phyloP scores from a whole-genome alignment of 1,140 invertebrate genomes.

The Physella acuta region DNA sequence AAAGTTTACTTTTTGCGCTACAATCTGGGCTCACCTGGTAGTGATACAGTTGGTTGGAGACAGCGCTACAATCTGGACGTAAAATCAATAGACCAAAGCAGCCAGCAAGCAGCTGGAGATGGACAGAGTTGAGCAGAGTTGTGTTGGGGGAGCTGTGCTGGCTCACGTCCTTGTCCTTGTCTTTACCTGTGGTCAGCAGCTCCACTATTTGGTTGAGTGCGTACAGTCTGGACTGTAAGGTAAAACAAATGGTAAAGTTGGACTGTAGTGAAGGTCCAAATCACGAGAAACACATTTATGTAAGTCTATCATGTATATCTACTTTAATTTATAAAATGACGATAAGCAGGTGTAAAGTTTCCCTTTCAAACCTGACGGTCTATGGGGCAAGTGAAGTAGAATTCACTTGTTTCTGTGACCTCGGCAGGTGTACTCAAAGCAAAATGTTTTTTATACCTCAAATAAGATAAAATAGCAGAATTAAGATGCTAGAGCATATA shows the following conservation, averaged over 20 bases:
- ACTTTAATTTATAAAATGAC: too few relatives aligned
- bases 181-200: constrained; percentile 58
- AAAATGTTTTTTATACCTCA: too few relatives aligned
- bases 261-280: not conserved
- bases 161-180: constrained; percentile 35
- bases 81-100: constrained; percentile 66
- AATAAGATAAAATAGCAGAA: too few relatives aligned
- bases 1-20: too few relatives aligned
- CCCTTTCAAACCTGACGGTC: too few relatives aligned
- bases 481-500: too few relatives aligned
- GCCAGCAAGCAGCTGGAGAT: constrained; percentile 66
- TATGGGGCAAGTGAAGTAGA: too few relatives aligned
- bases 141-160: constrained; percentile 33
- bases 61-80: constrained; percentile 33
- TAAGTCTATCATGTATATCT: too few relatives aligned
- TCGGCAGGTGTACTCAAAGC: too few relatives aligned
- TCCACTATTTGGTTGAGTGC: constrained; percentile 63
- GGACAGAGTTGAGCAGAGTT: constrained; percentile 59
- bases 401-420: too few relatives aligned
- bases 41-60: constrained; percentile 46
- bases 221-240: constrained; percentile 60
- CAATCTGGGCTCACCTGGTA: constrained; percentile 56
- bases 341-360: too few relatives aligned
- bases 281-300: too few relatives aligned
- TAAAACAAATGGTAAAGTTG: constrained; percentile 1